Base-by-base conservation (phyloP, 2,888 invertebrate species). In the Pyrrhosoma nymphula region DNA sequence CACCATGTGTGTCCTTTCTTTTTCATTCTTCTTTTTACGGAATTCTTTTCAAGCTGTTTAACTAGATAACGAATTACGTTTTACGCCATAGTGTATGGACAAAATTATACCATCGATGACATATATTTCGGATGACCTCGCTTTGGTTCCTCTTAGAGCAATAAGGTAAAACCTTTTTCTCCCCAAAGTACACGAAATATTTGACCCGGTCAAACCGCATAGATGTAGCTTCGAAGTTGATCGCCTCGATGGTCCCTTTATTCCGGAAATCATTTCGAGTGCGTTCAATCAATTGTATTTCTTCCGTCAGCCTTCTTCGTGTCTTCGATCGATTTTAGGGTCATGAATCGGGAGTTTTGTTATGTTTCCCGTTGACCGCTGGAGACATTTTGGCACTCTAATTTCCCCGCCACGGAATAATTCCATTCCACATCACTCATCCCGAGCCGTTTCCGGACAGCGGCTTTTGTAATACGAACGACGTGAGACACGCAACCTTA, bases 371-470 rank as follows among this genome's bases (percentile, higher is more conserved):
- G 12, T 35, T 82, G 82, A 82, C 30, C 82, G 35, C 35, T 82
- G 82, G 82, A 82, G 82, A 82, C 35, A 82, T 82, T 82, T 82
- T 82, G 82, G 82, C 82, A 30, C 82, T 82, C 35, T 82, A 82
- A 82, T 82, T 82, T 82, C 82, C 82, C 82, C 35, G 35, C 30
- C 35, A 35, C 82, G 82, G 82, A 82, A 35, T 82, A 35, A 82
- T 82, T 82, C 82, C 82, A 82, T 35, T 35, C 16, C 82, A 18
- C 82, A 35, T 82, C 82, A 35, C 82, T 82, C 82, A 82, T 30
- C 30, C 30, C 82, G 30, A 35, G 35, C 82, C 82, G 30, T 82
- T 82, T 82, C 82, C 82, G 30, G 30, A 14, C 35, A 35, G 18
- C 30, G 35, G 35, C 82, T 30, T 35, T 23, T 82, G 82, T 35